Evolutionary conservation across 2,888 invertebrate species (phyloP), one percentile per base, ranked within the genome.

Genomic region (Agonopterix alstromeriana): DNA sequence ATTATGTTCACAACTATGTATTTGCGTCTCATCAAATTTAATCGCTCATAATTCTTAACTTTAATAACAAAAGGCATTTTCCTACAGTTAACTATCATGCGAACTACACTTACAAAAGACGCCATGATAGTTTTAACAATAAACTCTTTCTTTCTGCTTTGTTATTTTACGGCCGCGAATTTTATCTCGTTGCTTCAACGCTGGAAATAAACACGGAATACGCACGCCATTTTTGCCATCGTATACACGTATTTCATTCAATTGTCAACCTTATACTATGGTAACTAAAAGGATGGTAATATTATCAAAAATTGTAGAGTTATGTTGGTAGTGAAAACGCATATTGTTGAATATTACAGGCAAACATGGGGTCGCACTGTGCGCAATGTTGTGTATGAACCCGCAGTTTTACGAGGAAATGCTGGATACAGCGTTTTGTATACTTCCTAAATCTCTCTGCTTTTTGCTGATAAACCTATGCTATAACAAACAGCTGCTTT

Each of bases 101-200:
- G 60, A 70, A 72, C 54, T 57, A 53, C 55, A 55, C 56, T 57
- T 57, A 53, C 48, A 48, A 60, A 65, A 62, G 56, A 60, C 60
- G 59, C 67, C 57, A 69, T 65, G 66, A 72, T 78, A 76, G 73
- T 70, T 70, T 65, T 62, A 66, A 71, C 71, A 73, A 73, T 76
- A 72, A 73, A 68, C 69, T 73, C 69, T 66, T 72, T 72, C 69
- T 68, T 70, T 65, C 58, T 59, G 63, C 63, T 65, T 67, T 69
- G 72, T 72, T 75, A 74, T 75, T 81, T 80, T 77, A 81, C 65
- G 69, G 63, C 68, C 65, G 70, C 69, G 71, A 79, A 77, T 79
- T 77, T 78, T 76, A 80, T 80, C 74, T 78, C 67, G 69, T 71
- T 73, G 67, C 67, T 68, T 70, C 75, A 70, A 72, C 65, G 67